Conservation (phyloP, 2,113 vertebrate genomes). For the Verasper variegatus region DNA sequence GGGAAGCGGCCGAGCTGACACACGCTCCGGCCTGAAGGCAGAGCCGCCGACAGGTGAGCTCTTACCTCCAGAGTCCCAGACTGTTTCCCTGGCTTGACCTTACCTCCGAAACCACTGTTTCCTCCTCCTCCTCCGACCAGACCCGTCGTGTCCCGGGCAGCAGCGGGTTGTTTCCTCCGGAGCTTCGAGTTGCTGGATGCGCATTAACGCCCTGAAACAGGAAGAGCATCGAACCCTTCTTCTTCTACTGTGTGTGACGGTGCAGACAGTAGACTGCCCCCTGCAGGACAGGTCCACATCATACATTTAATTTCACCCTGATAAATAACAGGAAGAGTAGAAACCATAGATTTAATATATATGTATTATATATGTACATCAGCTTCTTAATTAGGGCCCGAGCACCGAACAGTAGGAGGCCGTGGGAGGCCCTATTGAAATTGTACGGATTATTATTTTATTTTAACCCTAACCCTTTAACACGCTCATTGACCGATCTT, state of each 20-base stretch:
- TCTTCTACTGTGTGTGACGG: background rate
- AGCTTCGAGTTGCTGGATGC: slow-evolving; percentile 31
- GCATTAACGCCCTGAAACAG: slow-evolving; percentile 62
- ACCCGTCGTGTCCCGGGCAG: slow-evolving; percentile 73
- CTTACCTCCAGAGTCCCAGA: slow-evolving; percentile 73
- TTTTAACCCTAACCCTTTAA: too few relatives aligned
- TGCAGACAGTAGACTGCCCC: background rate
- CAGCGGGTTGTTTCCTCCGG: slow-evolving; percentile 28
- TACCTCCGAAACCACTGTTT: slow-evolving; percentile 58
- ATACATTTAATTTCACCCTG: background rate
- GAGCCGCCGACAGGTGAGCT: background rate
- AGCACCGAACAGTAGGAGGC: too few relatives aligned
- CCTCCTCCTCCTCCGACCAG: slow-evolving; percentile 65
- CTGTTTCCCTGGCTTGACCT: slow-evolving; percentile 40
- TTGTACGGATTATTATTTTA: too few relatives aligned
- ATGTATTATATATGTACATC: too few relatives aligned
- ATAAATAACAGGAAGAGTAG: too few relatives aligned
- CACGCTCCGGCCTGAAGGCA: too few relatives aligned
- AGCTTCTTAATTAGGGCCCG: too few relatives aligned
- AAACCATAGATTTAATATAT: too few relatives aligned
- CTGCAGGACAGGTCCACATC: background rate
- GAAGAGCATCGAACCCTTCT: background rate
- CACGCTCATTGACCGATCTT: too few relatives aligned
- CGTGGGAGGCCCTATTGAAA: too few relatives aligned
- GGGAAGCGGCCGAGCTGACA: background rate